A percentile compares a stretch with the other conserved stretches of the same genome.
phyloP scores from a whole-genome alignment of 2,888 invertebrate species.

The Melanophora roralis region DNA sequence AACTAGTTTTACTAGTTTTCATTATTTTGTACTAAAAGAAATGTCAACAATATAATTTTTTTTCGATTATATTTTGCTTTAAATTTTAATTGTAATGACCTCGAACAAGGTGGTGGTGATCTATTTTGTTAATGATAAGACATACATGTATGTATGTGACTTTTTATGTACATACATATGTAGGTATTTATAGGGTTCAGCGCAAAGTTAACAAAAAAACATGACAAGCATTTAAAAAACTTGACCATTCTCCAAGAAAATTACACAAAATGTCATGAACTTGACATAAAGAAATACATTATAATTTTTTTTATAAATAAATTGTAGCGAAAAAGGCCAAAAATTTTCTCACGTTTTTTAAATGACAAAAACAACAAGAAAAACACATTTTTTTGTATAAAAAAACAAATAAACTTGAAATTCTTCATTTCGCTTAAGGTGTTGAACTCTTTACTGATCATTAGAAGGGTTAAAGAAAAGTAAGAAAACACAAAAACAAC shows the following conservation, averaged over 20 bases:
- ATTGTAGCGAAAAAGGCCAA: background rate
- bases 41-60: constrained; percentile 28
- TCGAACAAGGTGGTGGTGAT: constrained; percentile 59
- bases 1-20: constrained; percentile 53
- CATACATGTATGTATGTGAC: no score
- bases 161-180: background rate
- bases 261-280: constrained; percentile 49
- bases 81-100: constrained; percentile 57
- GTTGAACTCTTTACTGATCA: constrained; percentile 51
- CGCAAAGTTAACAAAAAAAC: background rate
- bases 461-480: constrained; percentile 52
- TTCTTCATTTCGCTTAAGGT: constrained; percentile 35
- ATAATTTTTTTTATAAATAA: background rate
- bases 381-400: background rate
- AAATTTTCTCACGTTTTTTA: constrained; percentile 58
- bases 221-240: constrained; percentile 25
- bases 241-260: constrained; percentile 54
- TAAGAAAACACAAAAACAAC: no score
- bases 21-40: constrained; percentile 3
- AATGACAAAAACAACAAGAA: background rate
- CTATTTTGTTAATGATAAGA: constrained; percentile 26
- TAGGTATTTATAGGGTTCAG: constrained; percentile 6
- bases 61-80: constrained; percentile 21
- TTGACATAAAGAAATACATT: constrained; percentile 34
- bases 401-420: constrained; percentile 16